Base-by-base conservation (phyloP, 2,113 vertebrate species). In the Otus sunia region DNA sequence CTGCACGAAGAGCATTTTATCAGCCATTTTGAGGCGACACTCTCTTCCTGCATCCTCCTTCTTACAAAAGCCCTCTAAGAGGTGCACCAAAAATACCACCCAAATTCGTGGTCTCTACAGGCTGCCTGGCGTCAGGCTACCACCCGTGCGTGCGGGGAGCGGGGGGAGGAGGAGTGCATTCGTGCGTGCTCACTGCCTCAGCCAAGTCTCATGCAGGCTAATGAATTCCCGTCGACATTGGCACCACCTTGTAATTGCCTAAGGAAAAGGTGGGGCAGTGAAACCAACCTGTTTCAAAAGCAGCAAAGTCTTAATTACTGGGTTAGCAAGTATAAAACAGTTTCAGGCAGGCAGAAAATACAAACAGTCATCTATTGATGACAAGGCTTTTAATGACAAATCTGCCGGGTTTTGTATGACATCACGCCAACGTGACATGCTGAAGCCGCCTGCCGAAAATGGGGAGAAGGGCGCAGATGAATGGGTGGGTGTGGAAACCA, bases 401-500 rank as follows among this genome's bases (percentile, higher is more conserved):
- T 94, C 86, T 75, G 68, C 86, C 4, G 5, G 6, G 64, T 21
- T 78, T 39, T 73, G 47, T 72, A 77, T 94, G 96, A 96, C 96
- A 92, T 96, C 96, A 96, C 36, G 2, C 60, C 95, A 87, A 86
- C 19, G 53, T 97, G 95, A 96, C 87, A 85, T 4, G 71, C 66
- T 90, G 53, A 78, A 93, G 91, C 73, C 0, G 30, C 14, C 66
- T 53, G 77, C 80, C 2, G 69, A 82, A 88, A 90, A 72, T 13
- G 37, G 82, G 84, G 71, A 96, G 94, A 87, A 96, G 81, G 93
- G 93, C 6, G 6, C 87, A 81, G 87, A 96, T 94, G 94, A 96
- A 86, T 93, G 87, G 92, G 94, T 94, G 96, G 94, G 96, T 88
- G 96, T 94, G 96, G 94, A 96, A 96, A 97, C 18, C 12, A 92